Evolutionary conservation across 1,140 invertebrate genomes (phyloP), one percentile per base, ranked within the genome.

Genomic region (Brachionus plicatilis): DNA sequence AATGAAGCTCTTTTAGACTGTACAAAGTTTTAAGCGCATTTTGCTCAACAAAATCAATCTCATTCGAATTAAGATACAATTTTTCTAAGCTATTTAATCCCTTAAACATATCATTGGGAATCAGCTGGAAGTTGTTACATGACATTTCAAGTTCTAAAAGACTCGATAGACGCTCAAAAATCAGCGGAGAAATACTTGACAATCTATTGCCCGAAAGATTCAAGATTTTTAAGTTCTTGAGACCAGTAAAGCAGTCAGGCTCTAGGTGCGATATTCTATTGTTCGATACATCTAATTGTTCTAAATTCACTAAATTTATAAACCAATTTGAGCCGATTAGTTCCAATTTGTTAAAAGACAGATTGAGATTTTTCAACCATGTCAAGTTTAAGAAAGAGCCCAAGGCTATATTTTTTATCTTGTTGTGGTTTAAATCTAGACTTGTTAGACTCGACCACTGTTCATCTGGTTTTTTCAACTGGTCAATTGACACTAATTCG

Each of bases 51-150:
- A 6, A 37, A 47, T 76, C 72, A 6, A 76, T 76, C n/a, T 76
- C 72, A 29, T 76, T 76, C 12, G 72, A 76, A 50, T 76, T 76
- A 5, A 76, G 20, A 29, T 76, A 76, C 8, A 76, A n/a, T 50
- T 50, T 47, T 76, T 76, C 72, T 50, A 76, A 50, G 50, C 3
- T 50, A 20, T 11, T 50, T 47, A 76, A 76, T 29, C 20, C 17
- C 12, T 9, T 12, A 8, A 76, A 76, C 45, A 53, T 50, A 29
- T 8, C 29, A 29, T 76, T 47, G 27, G 72, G 14, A 27, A 50
- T 29, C 24, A 14, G 17, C 27, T 76, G 43, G 27, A 50, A 76
- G 27, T 76, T 76, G 72, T 76, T 76, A 29, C 72, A 76, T 27
- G 72, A 76, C 20, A 76, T 8, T 11, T 76, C 72, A 8, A 76